Evolutionary conservation across 2,888 invertebrate species (phyloP), one percentile per base, ranked within the genome.

Genomic region (Polymixis flavicincta): DNA sequence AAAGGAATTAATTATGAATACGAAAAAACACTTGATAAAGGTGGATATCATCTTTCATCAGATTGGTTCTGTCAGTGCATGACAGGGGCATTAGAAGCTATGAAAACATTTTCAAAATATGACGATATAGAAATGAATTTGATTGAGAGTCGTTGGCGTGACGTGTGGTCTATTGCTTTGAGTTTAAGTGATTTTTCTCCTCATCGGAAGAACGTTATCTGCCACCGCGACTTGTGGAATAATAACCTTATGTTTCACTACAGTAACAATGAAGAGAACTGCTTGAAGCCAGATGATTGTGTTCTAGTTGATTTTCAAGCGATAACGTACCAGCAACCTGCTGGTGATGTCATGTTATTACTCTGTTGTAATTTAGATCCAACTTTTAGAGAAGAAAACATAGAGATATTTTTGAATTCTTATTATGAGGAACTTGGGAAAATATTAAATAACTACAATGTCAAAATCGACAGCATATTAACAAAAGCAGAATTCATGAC

Each of bases 191-290:
- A 92, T 66, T 88, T 91, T n/a, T 93, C 96, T 57, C 52, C 90
- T 74, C 90, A 91, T 78, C 90, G 94, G 86, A 90, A 94, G 66
- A 97, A 97, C 78, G 97, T 97, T 0, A 90, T 97, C 9, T 97
- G 97, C 52, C 97, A 97, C 88, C 95, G 97, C 8, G 97, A 97
- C 92, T 91, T 97, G 9, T 97, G 97, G 97, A 96, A 96, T 61
- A 97, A 97, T 85, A 97, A 97, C 87, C 90, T 97, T 17, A 94
- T 97, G 93, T 97, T 97, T 85, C 95, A 92, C 81, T 96, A 96
- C 75, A 89, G 88, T 64, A 82, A 85, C 42, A 78, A 67, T 11
- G 85, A 85, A 1, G 42, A 13, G 42, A 11, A 45, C 42, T 13
- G 42, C 13, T 45, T 2, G 13, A 13, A 45, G 42, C 42, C 42